phyloP scores from a whole-genome alignment of 2,113 vertebrate genomes.

The Seriola rivoliana region DNA sequence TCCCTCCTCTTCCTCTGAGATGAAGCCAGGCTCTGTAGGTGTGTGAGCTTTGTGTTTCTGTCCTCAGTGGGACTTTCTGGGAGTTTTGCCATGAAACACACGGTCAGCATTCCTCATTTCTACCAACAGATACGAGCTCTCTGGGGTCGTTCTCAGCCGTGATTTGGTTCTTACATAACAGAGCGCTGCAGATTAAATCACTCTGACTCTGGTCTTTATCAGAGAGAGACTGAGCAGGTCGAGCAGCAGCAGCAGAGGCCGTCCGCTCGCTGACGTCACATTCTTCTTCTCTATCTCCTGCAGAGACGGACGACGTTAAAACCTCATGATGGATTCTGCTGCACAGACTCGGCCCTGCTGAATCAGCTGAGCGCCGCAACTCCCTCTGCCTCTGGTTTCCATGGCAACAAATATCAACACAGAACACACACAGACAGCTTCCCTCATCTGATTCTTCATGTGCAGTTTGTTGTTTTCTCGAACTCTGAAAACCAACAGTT shows the following conservation, averaged over 20 bases:
- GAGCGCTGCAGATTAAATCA: conserved; percentile 41
- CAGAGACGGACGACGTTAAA: background rate
- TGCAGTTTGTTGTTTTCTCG: background rate
- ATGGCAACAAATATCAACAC: background rate
- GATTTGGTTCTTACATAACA: conserved; percentile 53
- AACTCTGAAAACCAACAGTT: too few relatives aligned
- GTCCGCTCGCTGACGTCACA: background rate
- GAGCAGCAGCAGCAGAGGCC: background rate
- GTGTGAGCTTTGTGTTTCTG: conserved; percentile 45
- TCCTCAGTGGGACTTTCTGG: conserved; percentile 58
- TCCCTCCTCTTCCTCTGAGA: background rate
- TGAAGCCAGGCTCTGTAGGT: conserved; percentile 46
- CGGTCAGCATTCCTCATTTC: conserved; percentile 61
- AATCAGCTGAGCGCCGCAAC: conserved; percentile 16
- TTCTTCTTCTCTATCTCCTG: conserved; percentile 15
- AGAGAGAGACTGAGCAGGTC: conserved; percentile 15
- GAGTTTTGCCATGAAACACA: conserved; percentile 70
- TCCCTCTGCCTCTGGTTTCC: conserved; percentile 12
- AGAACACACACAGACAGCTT: background rate
- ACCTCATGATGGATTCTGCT: background rate
- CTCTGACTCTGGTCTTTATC: conserved; percentile 38
- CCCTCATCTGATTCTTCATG: background rate
- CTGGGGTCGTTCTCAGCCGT: conserved; percentile 3
- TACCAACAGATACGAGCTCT: conserved; percentile 39
- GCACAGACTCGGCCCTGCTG: background rate